A percentile compares a stretch with the other conserved stretches of the same genome.
Evolutionary conservation across 2,113 vertebrate species (phyloP).

Genomic region (Rhea americana): DNA sequence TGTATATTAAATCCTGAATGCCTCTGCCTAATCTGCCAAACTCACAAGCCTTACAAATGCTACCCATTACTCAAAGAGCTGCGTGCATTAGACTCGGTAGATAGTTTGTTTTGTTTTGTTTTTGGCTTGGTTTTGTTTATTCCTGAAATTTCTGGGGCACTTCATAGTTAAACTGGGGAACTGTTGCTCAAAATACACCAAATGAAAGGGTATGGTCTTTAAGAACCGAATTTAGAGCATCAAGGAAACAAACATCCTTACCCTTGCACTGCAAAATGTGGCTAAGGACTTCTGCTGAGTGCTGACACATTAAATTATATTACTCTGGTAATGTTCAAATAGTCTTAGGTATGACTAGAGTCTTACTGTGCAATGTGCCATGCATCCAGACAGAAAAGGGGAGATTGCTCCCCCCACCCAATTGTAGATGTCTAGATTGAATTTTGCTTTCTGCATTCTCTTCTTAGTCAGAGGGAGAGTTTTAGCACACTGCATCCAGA

Average conservation of each 20-base stretch:
- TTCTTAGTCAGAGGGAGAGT: no score
- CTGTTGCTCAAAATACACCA: neutral
- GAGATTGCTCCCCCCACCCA: no score
- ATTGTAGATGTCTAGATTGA: no score
- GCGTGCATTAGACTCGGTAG: neutral
- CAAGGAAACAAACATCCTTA: neutral
- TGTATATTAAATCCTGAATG: conserved; percentile 31
- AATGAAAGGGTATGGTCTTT: neutral
- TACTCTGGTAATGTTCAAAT: neutral
- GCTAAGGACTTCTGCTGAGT: neutral
- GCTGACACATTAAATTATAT: neutral
- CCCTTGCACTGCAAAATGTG: neutral
- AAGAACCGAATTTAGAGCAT: neutral
- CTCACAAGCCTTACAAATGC: neutral
- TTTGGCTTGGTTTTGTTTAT: neutral
- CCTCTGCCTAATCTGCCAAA: conserved; percentile 46
- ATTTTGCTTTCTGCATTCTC: no score
- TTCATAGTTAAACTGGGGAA: neutral
- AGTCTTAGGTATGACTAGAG: no score
- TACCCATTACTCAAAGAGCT: neutral
- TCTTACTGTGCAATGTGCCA: no score
- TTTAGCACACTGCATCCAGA: no score
- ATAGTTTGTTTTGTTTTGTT: neutral
- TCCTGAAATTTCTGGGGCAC: neutral
- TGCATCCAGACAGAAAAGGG: no score